phyloP scores from a whole-genome alignment of 92 coral and sea anemone species.

The Plumapathes pennacea region DNA sequence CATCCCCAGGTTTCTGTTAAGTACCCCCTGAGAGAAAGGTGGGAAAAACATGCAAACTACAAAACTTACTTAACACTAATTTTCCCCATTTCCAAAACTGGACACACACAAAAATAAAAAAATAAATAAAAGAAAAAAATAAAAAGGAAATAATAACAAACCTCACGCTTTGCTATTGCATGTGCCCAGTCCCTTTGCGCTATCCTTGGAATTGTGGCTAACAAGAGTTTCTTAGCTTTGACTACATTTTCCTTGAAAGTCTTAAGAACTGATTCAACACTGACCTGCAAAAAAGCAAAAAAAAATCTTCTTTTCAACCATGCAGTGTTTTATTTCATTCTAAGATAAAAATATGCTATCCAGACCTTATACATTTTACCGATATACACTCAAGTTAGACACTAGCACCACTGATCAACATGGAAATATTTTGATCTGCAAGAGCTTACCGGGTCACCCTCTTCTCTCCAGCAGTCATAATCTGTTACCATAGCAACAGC shows the following conservation, averaged over 20 bases:
- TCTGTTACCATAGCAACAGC: constrained; percentile 97
- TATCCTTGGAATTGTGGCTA: constrained; percentile 78
- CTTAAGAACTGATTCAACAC: constrained; percentile 82
- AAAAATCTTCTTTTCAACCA: not conserved
- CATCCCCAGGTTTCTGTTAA: too few relatives aligned
- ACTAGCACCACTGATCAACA: not conserved
- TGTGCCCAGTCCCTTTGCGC: constrained; percentile 77
- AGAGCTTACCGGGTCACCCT: constrained; percentile 72
- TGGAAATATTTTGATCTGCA: not conserved
- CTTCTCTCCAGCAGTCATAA: constrained; percentile 97
- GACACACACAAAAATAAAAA: too few relatives aligned
- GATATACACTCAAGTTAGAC: too few relatives aligned
- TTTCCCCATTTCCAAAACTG: too few relatives aligned
- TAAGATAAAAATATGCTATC: too few relatives aligned
- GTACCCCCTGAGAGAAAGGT: too few relatives aligned
- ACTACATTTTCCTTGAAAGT: constrained; percentile 77
- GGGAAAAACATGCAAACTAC: too few relatives aligned
- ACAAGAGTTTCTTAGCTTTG: constrained; percentile 68
- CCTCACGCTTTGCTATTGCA: constrained; percentile 51
- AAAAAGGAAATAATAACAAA: too few relatives aligned
- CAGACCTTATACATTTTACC: too few relatives aligned
- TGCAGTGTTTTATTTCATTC: too few relatives aligned
- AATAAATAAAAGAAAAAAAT: too few relatives aligned
- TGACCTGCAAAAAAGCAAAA: constrained; percentile 48
- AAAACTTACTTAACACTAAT: too few relatives aligned